Percentiles rank a stretch among this genome's conserved stretches.
These are phyloP conservation scores for Allacma fusca DNA, from an alignment of 2,888 invertebrate species.

Conservation along the genomic window DNA sequence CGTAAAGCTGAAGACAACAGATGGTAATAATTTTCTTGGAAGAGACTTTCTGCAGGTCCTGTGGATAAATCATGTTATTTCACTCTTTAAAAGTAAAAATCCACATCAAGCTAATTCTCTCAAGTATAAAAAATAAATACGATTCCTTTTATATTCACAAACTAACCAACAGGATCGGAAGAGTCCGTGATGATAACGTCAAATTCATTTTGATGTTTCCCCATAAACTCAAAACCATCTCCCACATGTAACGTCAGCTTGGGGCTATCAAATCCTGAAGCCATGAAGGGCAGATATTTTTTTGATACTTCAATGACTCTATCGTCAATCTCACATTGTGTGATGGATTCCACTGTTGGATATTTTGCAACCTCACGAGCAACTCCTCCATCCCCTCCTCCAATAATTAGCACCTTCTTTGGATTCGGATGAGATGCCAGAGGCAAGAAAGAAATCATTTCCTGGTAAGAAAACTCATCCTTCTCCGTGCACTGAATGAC, in stretches of 20 bases:
- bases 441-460: constrained; percentile 96
- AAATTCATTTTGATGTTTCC: constrained; percentile 81
- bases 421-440: constrained; percentile 91
- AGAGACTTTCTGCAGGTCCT: constrained; percentile 76
- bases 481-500: constrained; percentile 95
- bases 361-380: constrained; percentile 95
- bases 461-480: constrained; percentile 98
- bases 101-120: not conserved
- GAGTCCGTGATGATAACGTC: constrained; percentile 99
- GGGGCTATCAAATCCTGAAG: constrained; percentile 81
- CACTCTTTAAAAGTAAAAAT: not conserved
- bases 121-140: not conserved
- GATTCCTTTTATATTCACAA: not conserved
- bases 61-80: too few relatives aligned
- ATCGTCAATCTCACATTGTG: constrained; percentile 94
- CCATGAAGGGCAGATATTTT: constrained; percentile 89
- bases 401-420: constrained; percentile 78
- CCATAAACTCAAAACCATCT: constrained; percentile 96
- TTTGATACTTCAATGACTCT: constrained; percentile 90
- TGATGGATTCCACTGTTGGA: constrained; percentile 83
- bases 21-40: constrained; percentile 83
- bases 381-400: constrained; percentile 98
- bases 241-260: constrained; percentile 85
- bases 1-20: constrained; percentile 84
- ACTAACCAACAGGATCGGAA: constrained; percentile 89